phyloP scores from a whole-genome alignment of 1,140 invertebrate genomes.

The Globodera ellingtonae region DNA sequence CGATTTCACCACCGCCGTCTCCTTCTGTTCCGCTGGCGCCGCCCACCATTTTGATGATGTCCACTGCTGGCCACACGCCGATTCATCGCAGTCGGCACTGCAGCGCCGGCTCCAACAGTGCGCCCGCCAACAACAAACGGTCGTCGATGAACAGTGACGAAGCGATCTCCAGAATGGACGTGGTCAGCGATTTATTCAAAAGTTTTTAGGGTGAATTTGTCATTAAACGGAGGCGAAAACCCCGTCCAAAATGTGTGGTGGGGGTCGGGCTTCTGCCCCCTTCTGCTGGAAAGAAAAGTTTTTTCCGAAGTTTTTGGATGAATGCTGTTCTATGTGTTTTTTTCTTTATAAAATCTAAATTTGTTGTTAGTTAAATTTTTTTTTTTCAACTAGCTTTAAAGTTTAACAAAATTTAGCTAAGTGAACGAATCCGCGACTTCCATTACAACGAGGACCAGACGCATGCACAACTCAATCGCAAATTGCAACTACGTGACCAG shows the following conservation, averaged over 20 bases:
- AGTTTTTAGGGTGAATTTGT: background rate
- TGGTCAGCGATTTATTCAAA: slow-evolving; percentile 6
- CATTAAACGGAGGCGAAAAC: too few relatives aligned
- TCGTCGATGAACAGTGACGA: slow-evolving; percentile 15
- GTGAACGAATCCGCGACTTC: slow-evolving; percentile 61
- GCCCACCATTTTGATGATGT: slow-evolving; percentile 11
- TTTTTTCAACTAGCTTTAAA: too few relatives aligned
- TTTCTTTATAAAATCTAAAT: too few relatives aligned
- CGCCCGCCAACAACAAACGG: slow-evolving; percentile 4
- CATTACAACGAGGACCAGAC: slow-evolving; percentile 54
- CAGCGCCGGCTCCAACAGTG: slow-evolving; percentile 14
- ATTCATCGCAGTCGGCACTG: slow-evolving; percentile 20
- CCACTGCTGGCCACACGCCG: slow-evolving; percentile 20
- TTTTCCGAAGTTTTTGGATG: too few relatives aligned
- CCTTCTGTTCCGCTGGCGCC: background rate
- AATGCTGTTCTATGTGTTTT: background rate
- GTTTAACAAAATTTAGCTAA: slow-evolving; percentile 37
- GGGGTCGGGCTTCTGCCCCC: too few relatives aligned
- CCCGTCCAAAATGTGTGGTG: too few relatives aligned
- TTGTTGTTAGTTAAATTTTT: too few relatives aligned
- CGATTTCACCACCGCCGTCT: background rate
- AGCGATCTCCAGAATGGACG: slow-evolving; percentile 28
- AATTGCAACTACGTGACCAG: slow-evolving; percentile 61
- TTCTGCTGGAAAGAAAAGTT: too few relatives aligned
- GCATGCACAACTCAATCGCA: slow-evolving; percentile 47